phyloP scores from a whole-genome alignment of 2,888 invertebrate genomes.

The Ganaspis brasiliensis region DNA sequence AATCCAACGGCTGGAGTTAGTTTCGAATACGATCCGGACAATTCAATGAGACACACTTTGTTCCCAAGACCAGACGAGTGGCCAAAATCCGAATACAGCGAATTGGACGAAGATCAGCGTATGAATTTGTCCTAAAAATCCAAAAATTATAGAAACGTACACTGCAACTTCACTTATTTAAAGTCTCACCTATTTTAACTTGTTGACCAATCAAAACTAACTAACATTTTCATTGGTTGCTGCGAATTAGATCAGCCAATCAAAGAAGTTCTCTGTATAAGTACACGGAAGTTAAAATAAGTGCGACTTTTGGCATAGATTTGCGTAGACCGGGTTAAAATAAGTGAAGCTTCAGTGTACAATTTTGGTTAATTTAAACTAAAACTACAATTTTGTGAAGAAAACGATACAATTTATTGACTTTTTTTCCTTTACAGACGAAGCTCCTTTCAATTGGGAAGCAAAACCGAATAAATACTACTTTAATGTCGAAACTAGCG shows the following conservation, averaged over 20 bases:
- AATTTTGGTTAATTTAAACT: background rate
- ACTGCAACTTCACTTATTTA: no score
- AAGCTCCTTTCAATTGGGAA: constrained; percentile 96
- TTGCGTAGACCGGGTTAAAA: no score
- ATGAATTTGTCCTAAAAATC: constrained; percentile 70
- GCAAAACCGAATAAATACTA: constrained; percentile 98
- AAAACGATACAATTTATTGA: no score
- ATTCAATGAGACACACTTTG: constrained; percentile 96
- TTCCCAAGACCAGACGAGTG: constrained; percentile 99
- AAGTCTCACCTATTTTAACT: no score
- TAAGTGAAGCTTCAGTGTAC: no score
- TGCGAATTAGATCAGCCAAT: no score
- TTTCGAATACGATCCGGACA: constrained; percentile 99
- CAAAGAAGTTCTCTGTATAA: no score
- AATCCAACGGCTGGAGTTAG: constrained; percentile 99
- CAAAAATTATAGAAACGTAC: no score
- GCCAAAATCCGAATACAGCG: constrained; percentile 99
- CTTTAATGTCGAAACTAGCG: constrained; percentile 97
- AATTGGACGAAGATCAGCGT: constrained; percentile 95
- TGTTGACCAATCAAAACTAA: no score
- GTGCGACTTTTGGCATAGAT: no score
- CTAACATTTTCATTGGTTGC: no score
- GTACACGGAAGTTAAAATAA: no score
- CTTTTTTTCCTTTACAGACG: constrained; percentile 86
- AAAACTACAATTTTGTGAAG: background rate